Conservation (phyloP, 2,113 vertebrate genomes). For the Eira barbara region DNA sequence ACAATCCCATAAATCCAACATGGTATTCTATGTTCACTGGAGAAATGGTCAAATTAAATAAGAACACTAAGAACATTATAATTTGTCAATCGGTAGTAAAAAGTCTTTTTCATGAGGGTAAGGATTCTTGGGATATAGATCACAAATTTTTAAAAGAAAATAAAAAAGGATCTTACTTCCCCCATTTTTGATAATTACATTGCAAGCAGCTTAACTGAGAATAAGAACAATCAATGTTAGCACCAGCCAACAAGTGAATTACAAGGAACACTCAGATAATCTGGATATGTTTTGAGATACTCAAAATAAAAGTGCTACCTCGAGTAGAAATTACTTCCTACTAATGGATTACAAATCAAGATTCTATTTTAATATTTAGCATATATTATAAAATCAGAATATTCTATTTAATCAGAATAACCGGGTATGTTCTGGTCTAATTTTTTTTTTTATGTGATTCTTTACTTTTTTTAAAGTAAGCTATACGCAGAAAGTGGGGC, state of each 20-base stretch:
- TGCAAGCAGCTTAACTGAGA: background rate
- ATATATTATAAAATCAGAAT: background rate
- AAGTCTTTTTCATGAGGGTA: background rate
- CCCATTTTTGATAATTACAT: constrained; percentile 3
- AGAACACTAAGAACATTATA: background rate
- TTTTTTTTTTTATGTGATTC: background rate
- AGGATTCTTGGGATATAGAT: background rate
- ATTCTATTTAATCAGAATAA: background rate
- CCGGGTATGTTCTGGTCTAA: background rate
- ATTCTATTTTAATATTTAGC: constrained; percentile 3
- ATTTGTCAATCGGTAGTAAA: constrained; percentile 43
- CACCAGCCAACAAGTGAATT: background rate
- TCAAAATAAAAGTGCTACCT: background rate
- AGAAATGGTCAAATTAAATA: constrained; percentile 34
- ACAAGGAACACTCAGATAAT: background rate
- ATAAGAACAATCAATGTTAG: constrained; percentile 19
- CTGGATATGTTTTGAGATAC: background rate
- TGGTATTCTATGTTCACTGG: constrained; percentile 7
- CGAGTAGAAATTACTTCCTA: background rate
- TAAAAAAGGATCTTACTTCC: background rate
- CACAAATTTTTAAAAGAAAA: background rate
- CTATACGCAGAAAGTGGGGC: background rate
- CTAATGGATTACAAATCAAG: background rate
- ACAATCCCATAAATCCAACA: constrained; percentile 1
- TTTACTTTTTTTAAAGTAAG: background rate